Evolutionary conservation across 53 echinoderm and acorn worm genomes (phyloP).

Genomic region (Paracentrotus lividus): DNA sequence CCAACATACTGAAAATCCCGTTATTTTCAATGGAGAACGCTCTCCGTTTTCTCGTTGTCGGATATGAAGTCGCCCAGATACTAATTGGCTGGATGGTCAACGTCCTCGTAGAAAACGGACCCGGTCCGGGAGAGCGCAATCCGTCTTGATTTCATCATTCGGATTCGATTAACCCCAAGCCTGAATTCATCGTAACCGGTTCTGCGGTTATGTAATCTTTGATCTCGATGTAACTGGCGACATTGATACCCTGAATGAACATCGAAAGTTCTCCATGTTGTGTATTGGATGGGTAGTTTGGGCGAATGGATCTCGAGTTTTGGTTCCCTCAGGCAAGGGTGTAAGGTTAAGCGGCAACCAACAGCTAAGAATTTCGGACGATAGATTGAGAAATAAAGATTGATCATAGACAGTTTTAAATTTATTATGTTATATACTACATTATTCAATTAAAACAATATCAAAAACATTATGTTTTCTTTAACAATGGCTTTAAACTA

Average conservation of each 20-base stretch:
- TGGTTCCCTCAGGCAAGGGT: conserved; percentile 78
- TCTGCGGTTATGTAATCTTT: conserved; percentile 91
- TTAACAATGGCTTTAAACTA: too few relatives aligned
- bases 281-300: conserved; percentile 97
- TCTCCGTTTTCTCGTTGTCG: conserved; percentile 89
- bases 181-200: conserved; percentile 82
- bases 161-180: conserved; percentile 66
- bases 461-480: too few relatives aligned
- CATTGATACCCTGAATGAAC: conserved; percentile 82
- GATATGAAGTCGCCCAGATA: conserved; percentile 87
- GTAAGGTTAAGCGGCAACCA: conserved; percentile 90
- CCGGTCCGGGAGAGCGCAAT: conserved; percentile 63
- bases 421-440: too few relatives aligned
- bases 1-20: conserved; percentile 86
- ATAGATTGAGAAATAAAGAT: neutral
- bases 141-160: conserved; percentile 30
- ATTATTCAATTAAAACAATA: too few relatives aligned
- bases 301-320: conserved; percentile 85
- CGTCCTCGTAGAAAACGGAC: conserved; percentile 40
- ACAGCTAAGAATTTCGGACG: conserved; percentile 67
- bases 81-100: conserved; percentile 46
- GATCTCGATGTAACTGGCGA: conserved; percentile 72
- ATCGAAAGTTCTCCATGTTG: conserved; percentile 89
- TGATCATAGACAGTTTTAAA: too few relatives aligned
- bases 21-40: conserved; percentile 91